Percentiles rank a stretch among this genome's conserved stretches.
phyloP scores from a whole-genome alignment of 2,113 vertebrate species.

The Anas platyrhynchos region DNA sequence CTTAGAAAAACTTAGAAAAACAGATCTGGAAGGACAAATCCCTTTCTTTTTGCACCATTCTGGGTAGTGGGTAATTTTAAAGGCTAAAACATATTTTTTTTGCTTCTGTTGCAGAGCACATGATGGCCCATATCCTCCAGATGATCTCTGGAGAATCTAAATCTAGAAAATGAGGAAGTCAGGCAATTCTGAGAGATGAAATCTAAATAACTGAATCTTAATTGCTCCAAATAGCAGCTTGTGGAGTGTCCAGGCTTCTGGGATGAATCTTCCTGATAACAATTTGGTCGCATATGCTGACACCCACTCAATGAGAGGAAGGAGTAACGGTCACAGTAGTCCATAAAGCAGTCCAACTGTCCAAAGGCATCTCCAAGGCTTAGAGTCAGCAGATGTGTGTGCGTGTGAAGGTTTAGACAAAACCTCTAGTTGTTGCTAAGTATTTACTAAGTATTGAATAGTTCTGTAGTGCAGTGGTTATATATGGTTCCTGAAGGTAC shows the following conservation, averaged over 20 bases:
- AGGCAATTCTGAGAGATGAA: constrained; percentile 11
- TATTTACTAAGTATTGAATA: neutral
- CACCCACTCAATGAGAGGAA: neutral
- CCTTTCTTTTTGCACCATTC: neutral
- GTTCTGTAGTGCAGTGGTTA: neutral
- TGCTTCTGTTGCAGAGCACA: neutral
- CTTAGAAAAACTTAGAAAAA: neutral
- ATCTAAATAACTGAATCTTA: constrained; percentile 23
- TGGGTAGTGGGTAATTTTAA: neutral
- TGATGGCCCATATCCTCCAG: constrained; percentile 15
- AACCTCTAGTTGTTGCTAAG: neutral
- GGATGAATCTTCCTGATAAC: neutral
- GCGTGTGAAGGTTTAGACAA: constrained; percentile 2
- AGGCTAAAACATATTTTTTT: neutral
- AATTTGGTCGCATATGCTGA: neutral
- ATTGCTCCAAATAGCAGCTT: constrained; percentile 18
- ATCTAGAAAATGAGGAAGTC: constrained; percentile 26
- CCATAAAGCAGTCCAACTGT: neutral
- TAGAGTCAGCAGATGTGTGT: neutral
- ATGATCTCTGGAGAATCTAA: constrained; percentile 7
- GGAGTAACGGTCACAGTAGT: neutral
- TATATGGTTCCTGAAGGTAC: neutral
- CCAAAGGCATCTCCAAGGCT: neutral
- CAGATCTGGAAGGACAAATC: neutral
- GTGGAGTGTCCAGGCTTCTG: neutral